These are phyloP conservation scores for Labeo rohita DNA, from an alignment of 2,113 vertebrate genomes.

Conservation along the genomic window DNA sequence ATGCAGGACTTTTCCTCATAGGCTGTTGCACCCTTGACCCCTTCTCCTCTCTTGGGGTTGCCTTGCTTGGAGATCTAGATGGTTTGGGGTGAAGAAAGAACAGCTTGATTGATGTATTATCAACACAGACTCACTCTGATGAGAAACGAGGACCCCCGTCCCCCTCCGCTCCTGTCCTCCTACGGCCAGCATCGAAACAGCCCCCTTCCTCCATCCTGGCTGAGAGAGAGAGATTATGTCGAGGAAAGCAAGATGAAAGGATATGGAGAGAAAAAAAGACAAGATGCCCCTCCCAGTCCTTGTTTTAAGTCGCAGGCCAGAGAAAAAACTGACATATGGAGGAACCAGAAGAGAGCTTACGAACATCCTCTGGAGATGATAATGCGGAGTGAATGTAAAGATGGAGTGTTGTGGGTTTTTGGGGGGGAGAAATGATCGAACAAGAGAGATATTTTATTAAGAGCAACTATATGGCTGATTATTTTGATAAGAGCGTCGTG, in stretches of 20 bases:
- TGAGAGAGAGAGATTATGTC: not conserved
- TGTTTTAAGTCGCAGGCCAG: slow-evolving; percentile 4
- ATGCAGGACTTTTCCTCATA: slow-evolving; percentile 49
- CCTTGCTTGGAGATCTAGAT: slow-evolving; percentile 55
- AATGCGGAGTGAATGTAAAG: slow-evolving; percentile 23
- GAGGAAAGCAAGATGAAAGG: slow-evolving; percentile 9
- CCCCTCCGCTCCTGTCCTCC: not conserved
- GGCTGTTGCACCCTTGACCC: slow-evolving; percentile 59
- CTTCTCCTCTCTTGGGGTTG: slow-evolving; percentile 47
- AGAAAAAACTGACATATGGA: slow-evolving; percentile 7
- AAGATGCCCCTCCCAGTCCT: slow-evolving; percentile 12
- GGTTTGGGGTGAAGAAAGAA: slow-evolving; percentile 51
- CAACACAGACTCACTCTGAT: slow-evolving; percentile 24
- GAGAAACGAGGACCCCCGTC: slow-evolving; percentile 37
- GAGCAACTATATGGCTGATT: slow-evolving; percentile 42
- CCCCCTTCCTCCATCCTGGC: not conserved
- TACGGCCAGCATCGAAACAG: slow-evolving; percentile 7
- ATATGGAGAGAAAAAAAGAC: slow-evolving; percentile 6
- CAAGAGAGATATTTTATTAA: slow-evolving; percentile 59
- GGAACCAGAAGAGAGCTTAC: not conserved
- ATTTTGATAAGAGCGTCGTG: slow-evolving; percentile 14
- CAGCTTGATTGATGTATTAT: slow-evolving; percentile 46
- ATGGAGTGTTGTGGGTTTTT: slow-evolving; percentile 2
- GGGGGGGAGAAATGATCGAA: not conserved
- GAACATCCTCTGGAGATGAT: not conserved